These are phyloP conservation scores for Heliconius sara DNA, from an alignment of 2,888 invertebrate species.

Conservation along the genomic window DNA sequence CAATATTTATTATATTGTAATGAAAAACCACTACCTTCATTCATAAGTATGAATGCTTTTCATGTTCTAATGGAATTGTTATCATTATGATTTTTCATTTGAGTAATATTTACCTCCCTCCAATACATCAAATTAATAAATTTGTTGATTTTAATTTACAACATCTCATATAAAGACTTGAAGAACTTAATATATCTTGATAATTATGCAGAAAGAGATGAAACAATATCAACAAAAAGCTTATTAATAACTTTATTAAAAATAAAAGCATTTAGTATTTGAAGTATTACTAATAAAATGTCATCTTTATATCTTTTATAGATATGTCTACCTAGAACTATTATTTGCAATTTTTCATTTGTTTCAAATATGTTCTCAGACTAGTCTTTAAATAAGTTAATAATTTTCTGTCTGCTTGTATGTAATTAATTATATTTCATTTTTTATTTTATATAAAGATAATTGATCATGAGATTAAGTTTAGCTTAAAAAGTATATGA, in stretches of 20 bases:
- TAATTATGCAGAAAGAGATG: background rate
- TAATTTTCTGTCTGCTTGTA: background rate
- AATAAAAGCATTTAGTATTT: no score
- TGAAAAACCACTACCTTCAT: background rate
- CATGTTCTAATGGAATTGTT: background rate
- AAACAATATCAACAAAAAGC: background rate
- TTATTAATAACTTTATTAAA: background rate
- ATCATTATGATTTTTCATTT: background rate
- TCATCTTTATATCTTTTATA: no score
- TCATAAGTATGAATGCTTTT: background rate
- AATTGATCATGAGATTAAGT: slow-evolving; percentile 7
- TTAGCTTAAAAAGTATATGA: background rate
- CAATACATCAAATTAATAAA: background rate
- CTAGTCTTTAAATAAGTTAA: background rate
- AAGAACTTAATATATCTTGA: background rate
- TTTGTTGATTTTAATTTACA: background rate
- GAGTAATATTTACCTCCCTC: background rate
- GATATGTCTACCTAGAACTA: no score
- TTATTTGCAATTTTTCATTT: no score
- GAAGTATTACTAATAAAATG: no score
- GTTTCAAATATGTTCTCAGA: background rate
- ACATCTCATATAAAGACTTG: background rate
- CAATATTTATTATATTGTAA: slow-evolving; percentile 4
- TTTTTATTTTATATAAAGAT: background rate
- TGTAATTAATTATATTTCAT: background rate